phyloP scores from a whole-genome alignment of 2,888 invertebrate species.

The Drosophila mulleri region DNA sequence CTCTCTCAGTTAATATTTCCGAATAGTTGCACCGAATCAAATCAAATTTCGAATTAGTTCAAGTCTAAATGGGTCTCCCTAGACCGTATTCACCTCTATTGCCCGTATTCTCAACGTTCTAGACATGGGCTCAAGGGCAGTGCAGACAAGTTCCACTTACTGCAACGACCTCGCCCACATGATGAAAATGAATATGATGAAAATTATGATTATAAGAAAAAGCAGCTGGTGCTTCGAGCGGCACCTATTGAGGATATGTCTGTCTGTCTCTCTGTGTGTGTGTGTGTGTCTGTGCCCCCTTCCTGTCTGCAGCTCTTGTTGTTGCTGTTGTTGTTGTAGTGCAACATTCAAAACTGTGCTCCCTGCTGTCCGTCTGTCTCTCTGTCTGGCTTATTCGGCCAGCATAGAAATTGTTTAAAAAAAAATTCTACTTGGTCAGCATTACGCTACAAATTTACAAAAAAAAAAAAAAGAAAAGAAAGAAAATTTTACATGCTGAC shows the following conservation, averaged over 20 bases:
- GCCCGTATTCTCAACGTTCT: constrained; percentile 9
- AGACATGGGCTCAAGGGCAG: constrained; percentile 4
- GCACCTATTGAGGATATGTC: constrained; percentile 69
- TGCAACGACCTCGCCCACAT: constrained; percentile 55
- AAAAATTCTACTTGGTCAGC: constrained; percentile 80
- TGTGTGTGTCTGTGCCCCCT: constrained; percentile 30
- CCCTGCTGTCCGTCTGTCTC: constrained; percentile 47
- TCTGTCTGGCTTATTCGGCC: constrained; percentile 49
- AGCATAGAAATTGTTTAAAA: constrained; percentile 68
- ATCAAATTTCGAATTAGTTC: constrained; percentile 1
- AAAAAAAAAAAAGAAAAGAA: constrained; percentile 22
- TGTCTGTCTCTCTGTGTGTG: constrained; percentile 18
- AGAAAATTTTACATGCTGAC: constrained; percentile 67
- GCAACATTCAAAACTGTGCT: constrained; percentile 54
- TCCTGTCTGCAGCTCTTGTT: constrained; percentile 23
- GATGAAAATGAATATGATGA: constrained; percentile 56
- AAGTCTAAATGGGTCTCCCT: not conserved
- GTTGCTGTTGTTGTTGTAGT: constrained; percentile 16
- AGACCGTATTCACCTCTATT: not conserved
- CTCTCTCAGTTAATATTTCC: not conserved
- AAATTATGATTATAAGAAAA: constrained; percentile 60
- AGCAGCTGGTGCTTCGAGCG: constrained; percentile 66
- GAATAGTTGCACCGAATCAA: not conserved
- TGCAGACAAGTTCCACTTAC: constrained; percentile 43
- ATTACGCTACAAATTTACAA: constrained; percentile 81